phyloP scores from a whole-genome alignment of 2,888 invertebrate species.

The Orchestes rusci region DNA sequence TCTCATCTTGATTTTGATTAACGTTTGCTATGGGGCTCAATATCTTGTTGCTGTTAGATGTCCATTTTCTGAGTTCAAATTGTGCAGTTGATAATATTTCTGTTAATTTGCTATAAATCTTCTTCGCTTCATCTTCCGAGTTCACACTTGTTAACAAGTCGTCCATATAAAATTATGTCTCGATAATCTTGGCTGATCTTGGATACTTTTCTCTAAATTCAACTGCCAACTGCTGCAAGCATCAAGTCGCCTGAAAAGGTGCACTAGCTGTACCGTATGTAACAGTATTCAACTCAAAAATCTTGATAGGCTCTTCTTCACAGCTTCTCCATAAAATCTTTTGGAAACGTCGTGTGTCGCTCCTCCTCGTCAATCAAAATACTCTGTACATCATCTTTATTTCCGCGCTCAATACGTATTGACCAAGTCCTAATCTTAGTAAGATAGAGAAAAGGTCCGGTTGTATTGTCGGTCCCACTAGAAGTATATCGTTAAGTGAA shows the following conservation, averaged over 20 bases:
- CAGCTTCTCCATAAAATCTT: no score
- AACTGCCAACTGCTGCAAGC: background rate
- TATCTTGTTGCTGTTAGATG: background rate
- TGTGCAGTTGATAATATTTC: no score
- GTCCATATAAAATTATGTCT: conserved; percentile 2
- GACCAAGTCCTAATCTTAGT: conserved; percentile 10
- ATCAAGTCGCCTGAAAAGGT: conserved; percentile 1
- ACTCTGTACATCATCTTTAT: conserved; percentile 22
- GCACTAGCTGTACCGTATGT: conserved; percentile 5
- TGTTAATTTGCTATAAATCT: background rate
- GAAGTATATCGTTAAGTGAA: conserved; percentile 14
- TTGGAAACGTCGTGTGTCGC: no score
- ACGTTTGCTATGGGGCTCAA: background rate
- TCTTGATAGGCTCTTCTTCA: background rate
- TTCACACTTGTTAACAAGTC: conserved; percentile 3
- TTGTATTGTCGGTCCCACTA: conserved; percentile 11
- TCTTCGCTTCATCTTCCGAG: conserved; percentile 1
- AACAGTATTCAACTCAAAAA: conserved; percentile 1
- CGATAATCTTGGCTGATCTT: background rate
- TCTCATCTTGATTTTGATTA: background rate
- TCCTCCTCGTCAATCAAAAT: conserved; percentile 13
- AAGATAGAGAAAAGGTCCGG: conserved; percentile 15
- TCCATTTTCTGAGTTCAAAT: no score
- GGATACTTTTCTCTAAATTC: background rate
- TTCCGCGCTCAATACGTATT: conserved; percentile 16